Evolutionary conservation across 2,113 vertebrate species (phyloP).

Genomic region (Anser brachyrhynchus): DNA sequence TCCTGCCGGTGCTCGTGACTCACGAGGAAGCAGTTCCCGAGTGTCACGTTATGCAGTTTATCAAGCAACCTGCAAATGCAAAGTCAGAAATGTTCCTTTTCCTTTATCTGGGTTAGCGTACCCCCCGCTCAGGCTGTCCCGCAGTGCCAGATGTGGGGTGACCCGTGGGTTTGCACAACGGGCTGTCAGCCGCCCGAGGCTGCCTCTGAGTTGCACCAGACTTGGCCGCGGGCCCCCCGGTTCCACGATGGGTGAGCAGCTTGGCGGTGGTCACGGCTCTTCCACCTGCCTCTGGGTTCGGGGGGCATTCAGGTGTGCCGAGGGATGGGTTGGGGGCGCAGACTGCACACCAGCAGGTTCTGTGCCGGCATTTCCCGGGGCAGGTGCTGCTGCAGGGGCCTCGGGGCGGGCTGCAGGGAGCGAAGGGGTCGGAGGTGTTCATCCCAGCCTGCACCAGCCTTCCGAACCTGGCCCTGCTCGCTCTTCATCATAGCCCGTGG

Average conservation of each 20-base stretch:
- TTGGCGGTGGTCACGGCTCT: not conserved
- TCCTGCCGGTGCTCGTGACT: not conserved
- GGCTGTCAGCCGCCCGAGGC: accelerated
- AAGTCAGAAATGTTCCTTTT: not conserved
- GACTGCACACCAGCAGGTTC: not conserved
- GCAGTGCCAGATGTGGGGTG: accelerated
- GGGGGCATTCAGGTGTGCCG: not conserved
- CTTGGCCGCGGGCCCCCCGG: accelerated
- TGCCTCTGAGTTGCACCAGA: not conserved
- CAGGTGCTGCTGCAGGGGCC: not conserved
- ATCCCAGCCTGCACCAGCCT: too few species aligned
- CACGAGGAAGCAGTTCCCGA: not conserved
- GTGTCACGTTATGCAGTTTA: not conserved
- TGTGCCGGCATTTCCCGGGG: not conserved
- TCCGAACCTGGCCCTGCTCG: not conserved
- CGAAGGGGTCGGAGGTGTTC: too few species aligned
- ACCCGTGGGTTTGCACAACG: not conserved
- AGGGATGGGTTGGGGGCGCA: too few species aligned
- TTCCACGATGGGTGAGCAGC: accelerated
- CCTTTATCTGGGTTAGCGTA: too few species aligned
- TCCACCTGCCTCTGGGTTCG: accelerated
- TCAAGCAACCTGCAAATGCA: not conserved
- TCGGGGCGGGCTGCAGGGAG: not conserved
- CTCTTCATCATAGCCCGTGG: not conserved
- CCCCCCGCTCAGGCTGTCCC: not conserved